Evolutionary conservation across 2,797 vertebrate species (phyloP).

Genomic region (Hydrocynus forskahlii): DNA sequence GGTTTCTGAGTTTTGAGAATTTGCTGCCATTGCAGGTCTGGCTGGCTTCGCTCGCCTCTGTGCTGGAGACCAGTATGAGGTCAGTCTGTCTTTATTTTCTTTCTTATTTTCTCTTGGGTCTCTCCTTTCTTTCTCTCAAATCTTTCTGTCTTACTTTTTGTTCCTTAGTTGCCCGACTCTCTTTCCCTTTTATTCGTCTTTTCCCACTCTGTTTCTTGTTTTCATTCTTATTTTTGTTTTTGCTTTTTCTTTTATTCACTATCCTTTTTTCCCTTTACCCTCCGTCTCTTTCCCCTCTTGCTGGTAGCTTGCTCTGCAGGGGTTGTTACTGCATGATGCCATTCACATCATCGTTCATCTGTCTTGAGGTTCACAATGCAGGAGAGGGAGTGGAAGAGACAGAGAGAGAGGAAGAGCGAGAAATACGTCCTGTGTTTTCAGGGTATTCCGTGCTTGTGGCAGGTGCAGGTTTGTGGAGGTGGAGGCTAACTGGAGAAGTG

Average conservation of each 20-base stretch:
- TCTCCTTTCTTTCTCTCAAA: no score
- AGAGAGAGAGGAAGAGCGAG: not conserved
- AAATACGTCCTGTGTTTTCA: not conserved
- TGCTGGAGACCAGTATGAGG: conserved; percentile 96
- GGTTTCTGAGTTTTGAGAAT: not conserved
- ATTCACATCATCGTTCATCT: conserved; percentile 17
- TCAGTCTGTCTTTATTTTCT: conserved; percentile 65
- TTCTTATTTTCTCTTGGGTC: not conserved
- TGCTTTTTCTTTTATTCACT: not conserved
- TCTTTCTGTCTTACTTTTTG: no score
- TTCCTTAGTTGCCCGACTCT: no score
- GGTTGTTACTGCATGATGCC: conserved; percentile 13
- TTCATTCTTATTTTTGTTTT: not conserved
- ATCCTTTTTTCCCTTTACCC: not conserved
- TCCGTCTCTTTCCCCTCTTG: no score
- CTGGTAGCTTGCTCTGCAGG: not conserved
- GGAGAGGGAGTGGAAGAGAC: not conserved
- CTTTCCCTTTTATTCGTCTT: no score
- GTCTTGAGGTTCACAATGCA: not conserved
- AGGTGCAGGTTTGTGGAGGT: conserved; percentile 27
- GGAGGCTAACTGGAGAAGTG: conserved; percentile 30
- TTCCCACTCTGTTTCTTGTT: no score
- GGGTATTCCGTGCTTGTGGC: not conserved
- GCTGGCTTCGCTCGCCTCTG: conserved; percentile 95
- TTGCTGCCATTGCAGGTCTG: conserved; percentile 83